phyloP scores from a whole-genome alignment of 92 coral and sea anemone species.

The Parazoanthus atlanticus region DNA sequence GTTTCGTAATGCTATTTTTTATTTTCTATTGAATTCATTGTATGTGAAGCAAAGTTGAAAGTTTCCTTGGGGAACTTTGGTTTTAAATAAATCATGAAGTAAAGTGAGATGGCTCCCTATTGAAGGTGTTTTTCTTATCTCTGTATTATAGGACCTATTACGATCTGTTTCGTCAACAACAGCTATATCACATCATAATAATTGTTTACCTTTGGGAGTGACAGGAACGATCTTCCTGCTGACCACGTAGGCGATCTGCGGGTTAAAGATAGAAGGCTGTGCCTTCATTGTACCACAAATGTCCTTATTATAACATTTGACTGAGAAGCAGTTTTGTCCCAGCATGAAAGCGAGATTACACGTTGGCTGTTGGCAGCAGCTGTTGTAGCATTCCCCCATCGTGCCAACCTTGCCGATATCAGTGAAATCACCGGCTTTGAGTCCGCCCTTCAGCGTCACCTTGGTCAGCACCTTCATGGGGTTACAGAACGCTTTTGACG shows the following conservation, averaged over 20 bases:
- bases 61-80: no score
- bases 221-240: constrained; percentile 64
- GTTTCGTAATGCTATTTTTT: no score
- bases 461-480: constrained; percentile 84
- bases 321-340: constrained; percentile 98
- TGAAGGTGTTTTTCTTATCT: no score
- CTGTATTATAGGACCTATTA: no score
- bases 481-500: constrained; percentile 71
- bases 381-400: constrained; percentile 91
- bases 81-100: no score
- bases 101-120: no score
- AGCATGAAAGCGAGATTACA: constrained; percentile 97
- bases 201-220: constrained; percentile 15
- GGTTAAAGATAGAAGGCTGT: constrained; percentile 97
- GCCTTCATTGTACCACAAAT: constrained; percentile 94
- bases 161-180: no score
- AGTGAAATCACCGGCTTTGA: constrained; percentile 97
- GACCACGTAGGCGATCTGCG: constrained; percentile 96
- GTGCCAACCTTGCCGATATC: constrained; percentile 97
- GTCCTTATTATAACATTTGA: constrained; percentile 86
- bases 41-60: no score
- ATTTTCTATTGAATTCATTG: no score
- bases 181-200: neutral
- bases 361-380: constrained; percentile 84
- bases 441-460: constrained; percentile 97